Conservation (phyloP, 2,113 vertebrate species). For the Megaceryle maxima region DNA sequence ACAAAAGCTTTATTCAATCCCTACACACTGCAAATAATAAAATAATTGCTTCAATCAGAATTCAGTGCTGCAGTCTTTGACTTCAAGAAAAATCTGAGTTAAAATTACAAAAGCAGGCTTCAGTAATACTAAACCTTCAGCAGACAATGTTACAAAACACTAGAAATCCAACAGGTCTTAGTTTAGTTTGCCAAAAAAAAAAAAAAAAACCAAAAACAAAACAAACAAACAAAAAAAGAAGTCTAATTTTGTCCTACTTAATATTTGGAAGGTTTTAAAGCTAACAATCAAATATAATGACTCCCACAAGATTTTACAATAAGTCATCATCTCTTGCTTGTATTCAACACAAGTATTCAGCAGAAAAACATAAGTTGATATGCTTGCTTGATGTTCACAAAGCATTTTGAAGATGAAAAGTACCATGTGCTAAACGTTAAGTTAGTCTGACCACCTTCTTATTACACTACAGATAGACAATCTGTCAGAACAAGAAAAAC, state of each 20-base stretch:
- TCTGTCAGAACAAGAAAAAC: conserved; percentile 30
- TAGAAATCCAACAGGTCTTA: neutral
- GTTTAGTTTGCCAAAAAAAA: neutral
- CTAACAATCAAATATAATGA: neutral
- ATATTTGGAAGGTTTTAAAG: neutral
- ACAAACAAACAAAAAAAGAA: neutral
- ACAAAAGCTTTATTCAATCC: neutral
- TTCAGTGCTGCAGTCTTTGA: neutral
- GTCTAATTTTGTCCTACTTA: neutral
- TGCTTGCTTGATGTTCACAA: neutral
- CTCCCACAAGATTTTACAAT: neutral
- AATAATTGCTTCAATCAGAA: neutral
- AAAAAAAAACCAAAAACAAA: no score
- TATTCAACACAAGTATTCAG: neutral
- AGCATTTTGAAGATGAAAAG: conserved; percentile 22
- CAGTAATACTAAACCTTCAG: neutral
- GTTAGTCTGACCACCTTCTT: neutral
- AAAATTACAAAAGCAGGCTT: neutral
- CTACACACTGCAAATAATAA: neutral
- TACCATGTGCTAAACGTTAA: neutral
- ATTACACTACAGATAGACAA: conserved; percentile 2
- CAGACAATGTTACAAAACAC: neutral
- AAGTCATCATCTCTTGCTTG: neutral
- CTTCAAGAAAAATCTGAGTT: neutral
- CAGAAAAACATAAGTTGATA: neutral